Evolutionary conservation across 1,140 invertebrate species (phyloP), one percentile per base, ranked within the genome.

Genomic region (Ips nitidus): DNA sequence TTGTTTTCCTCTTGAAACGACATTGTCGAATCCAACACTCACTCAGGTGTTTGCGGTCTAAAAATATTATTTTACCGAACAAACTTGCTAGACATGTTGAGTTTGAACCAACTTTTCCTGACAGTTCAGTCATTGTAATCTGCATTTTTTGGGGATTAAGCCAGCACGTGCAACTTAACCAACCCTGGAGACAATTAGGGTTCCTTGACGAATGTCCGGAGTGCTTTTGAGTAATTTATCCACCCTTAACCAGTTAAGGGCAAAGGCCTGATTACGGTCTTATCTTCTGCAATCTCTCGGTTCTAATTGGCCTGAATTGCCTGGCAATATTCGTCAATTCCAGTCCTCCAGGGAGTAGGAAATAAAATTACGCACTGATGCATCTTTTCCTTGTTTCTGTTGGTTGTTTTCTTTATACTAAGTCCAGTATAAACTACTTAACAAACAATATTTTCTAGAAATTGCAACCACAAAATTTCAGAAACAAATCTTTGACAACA

Each of bases 31-130:
- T 40, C 55, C 41, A n/a, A 40, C 22, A 61, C 41, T 42, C 22
- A 45, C 7, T 63, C 60, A 65, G 52, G 62, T 65, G 62, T 42
- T 41, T 42, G 38, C 45, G n/a, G 8, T 4, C 37, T 47, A 41
- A 63, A 63, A 50, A 52, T 63, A 63, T 63, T 63, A 43, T 38
- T 52, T 63, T 63, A 63, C 60, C 40, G 38, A 52, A 7, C 36
- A 63, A 63, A 63, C 60, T 39, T 5, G n/a, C 58, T 60, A 60
- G 58, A 60, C 58, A 42, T 42, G 39, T 47, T 47, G 45, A 22
- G 22, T 22, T 22, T 22, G 22, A 22, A 22, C 22, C 22, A 22
- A 22, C 22, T 22, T n/a, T 22, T 22, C 22, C 22, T 22, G 22
- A 22, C 22, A 22, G 22, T 22, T 22, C 22, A 22, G 22, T 22